Evolutionary conservation across 2,888 invertebrate species (phyloP).

Genomic region (Harpalus rufipes): DNA sequence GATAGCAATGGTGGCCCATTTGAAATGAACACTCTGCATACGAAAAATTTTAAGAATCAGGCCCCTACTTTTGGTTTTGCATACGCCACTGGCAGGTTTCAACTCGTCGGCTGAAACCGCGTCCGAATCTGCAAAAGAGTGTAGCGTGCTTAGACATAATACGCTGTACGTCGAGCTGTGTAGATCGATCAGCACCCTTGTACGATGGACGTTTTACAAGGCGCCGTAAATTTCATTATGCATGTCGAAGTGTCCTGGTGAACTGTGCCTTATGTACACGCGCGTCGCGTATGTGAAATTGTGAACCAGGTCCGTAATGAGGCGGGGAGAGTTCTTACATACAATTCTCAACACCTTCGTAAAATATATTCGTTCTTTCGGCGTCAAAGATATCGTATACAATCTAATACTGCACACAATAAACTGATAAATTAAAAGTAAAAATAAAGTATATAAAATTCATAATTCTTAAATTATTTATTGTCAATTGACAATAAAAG

Average conservation of each 20-base stretch:
- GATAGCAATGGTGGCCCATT: no score
- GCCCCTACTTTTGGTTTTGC: background rate
- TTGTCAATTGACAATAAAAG: no score
- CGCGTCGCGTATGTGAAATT: background rate
- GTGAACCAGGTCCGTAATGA: constrained; percentile 9
- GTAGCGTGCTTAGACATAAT: constrained; percentile 75
- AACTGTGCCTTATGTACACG: constrained; percentile 38
- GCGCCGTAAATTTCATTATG: constrained; percentile 66
- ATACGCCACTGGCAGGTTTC: constrained; percentile 59
- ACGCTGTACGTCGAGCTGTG: constrained; percentile 73
- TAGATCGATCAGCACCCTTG: constrained; percentile 75
- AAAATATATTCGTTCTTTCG: background rate
- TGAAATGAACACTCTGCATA: no score
- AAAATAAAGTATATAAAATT: no score
- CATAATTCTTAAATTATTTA: no score
- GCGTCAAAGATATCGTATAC: background rate
- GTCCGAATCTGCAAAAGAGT: constrained; percentile 75
- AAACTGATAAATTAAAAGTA: no score
- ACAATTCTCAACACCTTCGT: background rate
- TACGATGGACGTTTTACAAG: constrained; percentile 72
- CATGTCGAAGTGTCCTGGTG: constrained; percentile 63
- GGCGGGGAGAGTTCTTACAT: background rate
- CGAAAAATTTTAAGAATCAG: no score
- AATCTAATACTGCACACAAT: no score
- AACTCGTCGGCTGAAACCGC: constrained; percentile 24